Evolutionary conservation across 2,113 vertebrate genomes (phyloP).

Genomic region (Prionailurus bengalensis): DNA sequence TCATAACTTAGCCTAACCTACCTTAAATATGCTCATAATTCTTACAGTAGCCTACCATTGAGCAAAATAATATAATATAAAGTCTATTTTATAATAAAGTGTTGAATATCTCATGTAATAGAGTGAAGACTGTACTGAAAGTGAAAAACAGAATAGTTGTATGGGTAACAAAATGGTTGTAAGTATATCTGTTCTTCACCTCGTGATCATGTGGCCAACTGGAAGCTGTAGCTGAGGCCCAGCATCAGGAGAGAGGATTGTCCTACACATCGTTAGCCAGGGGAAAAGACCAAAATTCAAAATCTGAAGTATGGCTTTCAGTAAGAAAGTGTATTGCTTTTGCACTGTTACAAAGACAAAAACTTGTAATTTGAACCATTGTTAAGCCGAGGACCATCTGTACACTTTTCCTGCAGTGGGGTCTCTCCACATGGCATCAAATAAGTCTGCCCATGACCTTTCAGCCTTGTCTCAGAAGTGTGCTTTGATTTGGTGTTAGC

Average conservation of each 20-base stretch:
- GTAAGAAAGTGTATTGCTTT: background rate
- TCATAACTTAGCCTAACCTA: background rate
- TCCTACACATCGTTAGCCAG: background rate
- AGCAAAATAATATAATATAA: background rate
- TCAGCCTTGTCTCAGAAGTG: background rate
- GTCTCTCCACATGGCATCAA: accelerated
- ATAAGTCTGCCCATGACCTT: background rate
- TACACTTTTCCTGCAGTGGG: background rate
- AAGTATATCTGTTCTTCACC: background rate
- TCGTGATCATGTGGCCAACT: background rate
- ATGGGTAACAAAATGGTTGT: background rate
- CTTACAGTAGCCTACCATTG: background rate
- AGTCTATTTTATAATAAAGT: background rate
- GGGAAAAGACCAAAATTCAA: background rate
- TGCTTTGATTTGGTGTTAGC: background rate
- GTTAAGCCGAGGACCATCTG: background rate
- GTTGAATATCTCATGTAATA: background rate
- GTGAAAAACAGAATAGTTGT: background rate
- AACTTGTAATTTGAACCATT: background rate
- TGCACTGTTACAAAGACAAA: background rate
- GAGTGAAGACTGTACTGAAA: background rate
- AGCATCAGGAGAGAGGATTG: background rate
- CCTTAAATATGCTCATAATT: background rate
- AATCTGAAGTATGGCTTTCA: background rate
- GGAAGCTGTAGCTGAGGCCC: background rate